Conservation (phyloP, 2,888 invertebrate species). For the Arrhopalites spinosus region DNA sequence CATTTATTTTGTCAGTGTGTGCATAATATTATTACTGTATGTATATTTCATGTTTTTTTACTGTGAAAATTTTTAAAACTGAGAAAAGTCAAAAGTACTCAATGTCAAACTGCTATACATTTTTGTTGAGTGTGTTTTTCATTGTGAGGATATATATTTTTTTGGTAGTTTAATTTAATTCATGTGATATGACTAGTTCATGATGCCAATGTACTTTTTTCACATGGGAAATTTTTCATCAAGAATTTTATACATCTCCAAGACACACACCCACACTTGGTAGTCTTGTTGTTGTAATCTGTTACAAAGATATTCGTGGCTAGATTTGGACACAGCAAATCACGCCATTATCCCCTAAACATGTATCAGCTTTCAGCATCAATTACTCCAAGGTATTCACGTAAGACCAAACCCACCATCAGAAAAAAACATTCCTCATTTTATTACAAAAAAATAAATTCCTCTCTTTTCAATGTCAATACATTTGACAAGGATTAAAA, state of each 20-base stretch:
- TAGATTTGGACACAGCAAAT: neutral
- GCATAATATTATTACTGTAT: too few species aligned
- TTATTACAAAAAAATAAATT: neutral
- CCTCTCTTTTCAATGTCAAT: too few species aligned
- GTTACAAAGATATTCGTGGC: constrained; percentile 7
- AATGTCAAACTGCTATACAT: too few species aligned
- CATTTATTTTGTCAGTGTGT: too few species aligned
- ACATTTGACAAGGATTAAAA: too few species aligned
- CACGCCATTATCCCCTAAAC: constrained; percentile 6
- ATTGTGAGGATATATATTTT: too few species aligned
- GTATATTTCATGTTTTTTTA: too few species aligned
- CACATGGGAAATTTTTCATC: neutral
- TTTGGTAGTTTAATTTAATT: neutral
- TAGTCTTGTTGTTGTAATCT: neutral
- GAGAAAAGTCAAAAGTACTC: too few species aligned
- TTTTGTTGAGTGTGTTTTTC: too few species aligned
- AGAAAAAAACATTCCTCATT: neutral
- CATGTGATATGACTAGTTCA: neutral
- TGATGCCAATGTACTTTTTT: too few species aligned
- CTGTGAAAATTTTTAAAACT: too few species aligned
- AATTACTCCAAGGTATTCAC: constrained; percentile 27
- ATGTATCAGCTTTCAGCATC: constrained; percentile 33
- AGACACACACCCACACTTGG: neutral
- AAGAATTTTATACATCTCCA: too few species aligned
- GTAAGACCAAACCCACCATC: neutral